Conservation (phyloP, 2,888 invertebrate genomes). For the Hololepta plana region DNA sequence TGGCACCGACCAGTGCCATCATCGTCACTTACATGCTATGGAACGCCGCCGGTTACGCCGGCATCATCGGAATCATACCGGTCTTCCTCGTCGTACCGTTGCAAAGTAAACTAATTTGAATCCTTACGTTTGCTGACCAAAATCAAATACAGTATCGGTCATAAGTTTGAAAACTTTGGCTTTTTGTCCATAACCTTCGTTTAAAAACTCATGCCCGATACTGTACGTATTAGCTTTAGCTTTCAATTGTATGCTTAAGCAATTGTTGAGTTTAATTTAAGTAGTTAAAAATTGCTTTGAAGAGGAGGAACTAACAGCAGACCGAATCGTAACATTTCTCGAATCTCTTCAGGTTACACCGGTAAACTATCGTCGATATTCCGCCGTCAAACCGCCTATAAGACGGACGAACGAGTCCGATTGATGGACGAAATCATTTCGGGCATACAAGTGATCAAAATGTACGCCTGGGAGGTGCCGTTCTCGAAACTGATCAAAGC, state of each 20-base stretch:
- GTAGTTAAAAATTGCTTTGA: no score
- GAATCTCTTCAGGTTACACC: constrained; percentile 35
- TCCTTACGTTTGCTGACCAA: no score
- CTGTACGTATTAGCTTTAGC: no score
- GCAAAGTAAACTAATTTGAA: constrained; percentile 61
- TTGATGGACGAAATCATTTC: constrained; percentile 89
- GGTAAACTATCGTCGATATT: constrained; percentile 43
- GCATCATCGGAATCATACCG: constrained; percentile 59
- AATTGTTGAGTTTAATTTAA: no score
- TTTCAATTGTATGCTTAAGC: no score
- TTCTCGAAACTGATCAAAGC: constrained; percentile 42
- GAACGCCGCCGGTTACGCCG: constrained; percentile 50
- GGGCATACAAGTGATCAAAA: constrained; percentile 76
- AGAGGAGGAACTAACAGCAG: no score
- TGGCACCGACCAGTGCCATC: constrained; percentile 48
- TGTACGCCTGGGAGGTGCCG: constrained; percentile 58
- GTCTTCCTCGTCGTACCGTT: constrained; percentile 67
- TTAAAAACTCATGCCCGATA: no score
- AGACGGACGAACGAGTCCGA: constrained; percentile 79
- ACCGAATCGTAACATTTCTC: constrained; percentile 1
- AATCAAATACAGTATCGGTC: no score
- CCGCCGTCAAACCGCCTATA: constrained; percentile 61
- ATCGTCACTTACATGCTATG: constrained; percentile 67
- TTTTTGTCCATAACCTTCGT: no score
- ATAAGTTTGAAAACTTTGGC: no score